Evolutionary conservation across 2,888 invertebrate species (phyloP), one percentile per base, ranked within the genome.

Genomic region (Drosophila putrida): DNA sequence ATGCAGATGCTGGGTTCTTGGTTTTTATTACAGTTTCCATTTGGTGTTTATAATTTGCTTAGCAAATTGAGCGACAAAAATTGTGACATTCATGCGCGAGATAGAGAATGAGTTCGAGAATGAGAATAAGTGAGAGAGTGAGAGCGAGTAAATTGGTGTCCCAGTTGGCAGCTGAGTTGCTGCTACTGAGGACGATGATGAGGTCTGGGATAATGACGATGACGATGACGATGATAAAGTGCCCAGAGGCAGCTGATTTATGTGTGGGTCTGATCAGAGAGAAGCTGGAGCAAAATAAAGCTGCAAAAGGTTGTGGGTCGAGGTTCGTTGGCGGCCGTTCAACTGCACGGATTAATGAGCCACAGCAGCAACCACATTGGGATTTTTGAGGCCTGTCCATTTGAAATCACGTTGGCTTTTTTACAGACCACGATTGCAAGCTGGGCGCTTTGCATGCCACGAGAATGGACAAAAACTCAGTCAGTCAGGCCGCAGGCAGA

Each of bases 291-390:
- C 49, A 51, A 73, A 76, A 70, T 71, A 68, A 71, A 71, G 74
- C 76, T 44, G 58, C 61, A 58, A 61, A 75, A 71, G 71, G 68
- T 50, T 71, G 76, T 44, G 73, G 51, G 55, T 47, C 43, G 73
- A 44, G 59, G 35, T 20, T 55, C 43, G 66, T 70, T 66, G 57
- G 63, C 53, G 61, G 65, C 71, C 75, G 69, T 75, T 82, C 83
- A 81, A 77, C 70, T 86, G 79, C 81, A 86, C 71, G 83, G 86
- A 83, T 86, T 83, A 83, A 83, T 83, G 83, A 83, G 83, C 71
- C 74, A 78, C 80, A 80, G 75, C 69, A 66, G 78, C 83, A 76
- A 73, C 71, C 83, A 69, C 86, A 81, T 86, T 83, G 81, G 77
- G 66, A 76, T 71, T 81, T 82, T 83, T 81, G 72, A 68, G 71